phyloP scores from a whole-genome alignment of 2,113 vertebrate species.

The Megalops atlanticus region DNA sequence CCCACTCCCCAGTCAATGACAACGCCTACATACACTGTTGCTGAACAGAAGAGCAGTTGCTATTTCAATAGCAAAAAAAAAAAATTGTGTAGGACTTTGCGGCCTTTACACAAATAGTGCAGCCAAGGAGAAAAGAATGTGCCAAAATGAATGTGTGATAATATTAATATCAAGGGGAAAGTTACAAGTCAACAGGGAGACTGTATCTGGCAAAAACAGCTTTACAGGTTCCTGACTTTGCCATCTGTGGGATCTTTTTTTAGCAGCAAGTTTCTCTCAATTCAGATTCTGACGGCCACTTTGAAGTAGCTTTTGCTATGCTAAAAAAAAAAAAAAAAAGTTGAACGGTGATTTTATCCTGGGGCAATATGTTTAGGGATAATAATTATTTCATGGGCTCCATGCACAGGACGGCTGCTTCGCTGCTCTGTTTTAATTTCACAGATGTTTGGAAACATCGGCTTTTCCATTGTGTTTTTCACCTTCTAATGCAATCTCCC shows the following conservation, averaged over 20 bases:
- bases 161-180: background rate
- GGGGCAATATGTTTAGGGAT: constrained; percentile 18
- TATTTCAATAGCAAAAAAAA: background rate
- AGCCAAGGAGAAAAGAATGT: background rate
- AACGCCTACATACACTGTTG: background rate
- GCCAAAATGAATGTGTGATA: constrained; percentile 2
- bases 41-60: background rate
- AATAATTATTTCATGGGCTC: constrained; percentile 20
- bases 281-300: constrained; percentile 8
- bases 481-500: background rate
- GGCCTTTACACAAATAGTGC: background rate
- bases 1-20: background rate
- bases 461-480: background rate
- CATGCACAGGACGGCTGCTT: background rate
- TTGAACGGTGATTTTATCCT: background rate
- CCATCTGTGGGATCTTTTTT: background rate
- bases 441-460: constrained; percentile 1
- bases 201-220: background rate
- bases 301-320: constrained; percentile 12
- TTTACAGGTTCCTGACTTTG: background rate
- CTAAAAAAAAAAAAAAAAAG: constrained; percentile 13
- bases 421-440: constrained; percentile 8
- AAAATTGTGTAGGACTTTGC: background rate
- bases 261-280: background rate
- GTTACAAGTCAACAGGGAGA: background rate